Evolutionary conservation across 1,140 invertebrate genomes (phyloP).

Genomic region (Polypedilum pembai): DNA sequence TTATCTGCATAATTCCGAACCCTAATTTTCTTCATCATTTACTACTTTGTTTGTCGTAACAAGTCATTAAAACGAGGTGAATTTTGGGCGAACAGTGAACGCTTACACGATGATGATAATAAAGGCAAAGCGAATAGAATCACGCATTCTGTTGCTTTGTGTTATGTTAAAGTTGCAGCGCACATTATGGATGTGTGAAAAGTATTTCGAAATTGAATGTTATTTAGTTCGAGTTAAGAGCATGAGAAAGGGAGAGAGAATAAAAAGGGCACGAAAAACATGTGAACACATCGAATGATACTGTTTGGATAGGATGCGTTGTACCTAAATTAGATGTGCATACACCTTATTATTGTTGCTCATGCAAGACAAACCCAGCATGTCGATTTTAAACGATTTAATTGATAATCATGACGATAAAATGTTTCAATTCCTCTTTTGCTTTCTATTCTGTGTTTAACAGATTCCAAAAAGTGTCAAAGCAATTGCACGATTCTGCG

Average conservation of each 20-base stretch:
- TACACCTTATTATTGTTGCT: not conserved
- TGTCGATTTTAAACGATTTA: constrained; percentile 24
- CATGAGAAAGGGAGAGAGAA: not conserved
- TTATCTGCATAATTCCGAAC: too few species aligned
- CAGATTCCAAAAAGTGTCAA: constrained; percentile 28
- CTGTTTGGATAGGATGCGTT: constrained; percentile 22
- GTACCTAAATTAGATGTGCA: constrained; percentile 4
- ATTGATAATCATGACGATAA: constrained; percentile 27
- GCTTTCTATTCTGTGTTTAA: not conserved
- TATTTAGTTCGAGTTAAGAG: too few species aligned
- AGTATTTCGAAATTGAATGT: constrained; percentile 16
- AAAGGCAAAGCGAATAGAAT: not conserved
- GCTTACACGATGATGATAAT: not conserved
- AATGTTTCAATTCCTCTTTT: constrained; percentile 25
- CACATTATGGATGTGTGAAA: constrained; percentile 22
- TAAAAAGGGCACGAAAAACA: constrained; percentile 7
- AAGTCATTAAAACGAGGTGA: constrained; percentile 26
- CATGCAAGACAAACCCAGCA: not conserved
- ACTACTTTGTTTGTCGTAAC: too few species aligned
- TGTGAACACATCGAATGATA: too few species aligned
- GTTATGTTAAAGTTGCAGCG: too few species aligned
- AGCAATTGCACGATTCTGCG: constrained; percentile 27
- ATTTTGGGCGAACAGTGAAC: not conserved
- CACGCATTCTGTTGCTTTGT: not conserved
- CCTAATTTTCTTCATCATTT: too few species aligned